A percentile compares a stretch with the other conserved stretches of the same genome.
Conservation (phyloP, 2,113 vertebrate species). For the Bettongia penicillata region DNA sequence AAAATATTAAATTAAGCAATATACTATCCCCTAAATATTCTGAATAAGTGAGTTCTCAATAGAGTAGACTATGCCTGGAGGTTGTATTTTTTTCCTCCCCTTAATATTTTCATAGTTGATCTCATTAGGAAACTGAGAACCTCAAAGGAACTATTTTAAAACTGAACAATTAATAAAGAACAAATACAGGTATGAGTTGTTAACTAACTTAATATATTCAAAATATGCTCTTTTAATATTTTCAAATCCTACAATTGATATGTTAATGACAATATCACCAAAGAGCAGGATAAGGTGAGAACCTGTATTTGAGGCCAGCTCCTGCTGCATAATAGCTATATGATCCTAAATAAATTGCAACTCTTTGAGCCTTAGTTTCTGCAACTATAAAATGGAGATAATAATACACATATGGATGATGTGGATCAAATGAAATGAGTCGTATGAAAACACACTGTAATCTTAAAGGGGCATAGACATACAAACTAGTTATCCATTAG, state of each 20-base stretch:
- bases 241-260: not conserved
- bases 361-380: not conserved
- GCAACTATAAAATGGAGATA: not conserved
- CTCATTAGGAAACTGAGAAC: not conserved
- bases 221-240: not conserved
- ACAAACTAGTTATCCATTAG: too few species aligned
- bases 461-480: too few species aligned
- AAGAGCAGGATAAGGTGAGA: not conserved
- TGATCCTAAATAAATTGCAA: not conserved
- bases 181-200: not conserved
- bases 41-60: not conserved
- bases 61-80: not conserved
- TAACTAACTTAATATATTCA: not conserved
- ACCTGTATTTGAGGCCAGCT: not conserved
- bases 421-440: not conserved
- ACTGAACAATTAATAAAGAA: not conserved
- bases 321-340: not conserved
- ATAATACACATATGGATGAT: not conserved
- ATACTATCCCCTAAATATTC: too few species aligned
- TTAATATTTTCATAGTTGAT: not conserved
- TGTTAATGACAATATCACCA: not conserved
- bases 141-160: not conserved
- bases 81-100: not conserved
- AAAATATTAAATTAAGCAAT: not conserved
- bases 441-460: not conserved